Conservation (phyloP, 2,113 vertebrate genomes). For the Conger conger region DNA sequence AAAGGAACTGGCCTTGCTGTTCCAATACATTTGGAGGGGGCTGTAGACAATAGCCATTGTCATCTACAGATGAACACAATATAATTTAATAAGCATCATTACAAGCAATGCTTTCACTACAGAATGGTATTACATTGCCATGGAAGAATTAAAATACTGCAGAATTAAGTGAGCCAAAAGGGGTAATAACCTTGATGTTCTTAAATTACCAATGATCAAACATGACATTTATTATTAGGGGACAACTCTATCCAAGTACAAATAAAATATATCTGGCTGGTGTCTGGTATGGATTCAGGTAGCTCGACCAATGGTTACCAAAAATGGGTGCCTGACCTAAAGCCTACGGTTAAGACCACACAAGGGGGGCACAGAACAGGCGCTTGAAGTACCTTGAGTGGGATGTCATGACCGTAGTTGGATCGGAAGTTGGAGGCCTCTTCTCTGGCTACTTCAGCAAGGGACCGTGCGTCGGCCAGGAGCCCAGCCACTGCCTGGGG, state of each 20-base stretch:
- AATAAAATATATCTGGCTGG: no score
- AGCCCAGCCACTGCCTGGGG: conserved; percentile 90
- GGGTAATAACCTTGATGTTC: not conserved
- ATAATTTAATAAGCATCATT: not conserved
- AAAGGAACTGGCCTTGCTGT: no score
- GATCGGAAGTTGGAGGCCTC: conserved; percentile 96
- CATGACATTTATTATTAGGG: no score
- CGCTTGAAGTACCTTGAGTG: conserved; percentile 79
- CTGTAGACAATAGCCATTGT: not conserved
- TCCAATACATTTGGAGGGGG: no score
- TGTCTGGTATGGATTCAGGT: no score
- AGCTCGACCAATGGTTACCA: no score
- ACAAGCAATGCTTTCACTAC: not conserved
- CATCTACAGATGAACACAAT: not conserved
- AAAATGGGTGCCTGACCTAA: no score
- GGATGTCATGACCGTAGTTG: conserved; percentile 95
- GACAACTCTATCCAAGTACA: no score
- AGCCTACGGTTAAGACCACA: no score
- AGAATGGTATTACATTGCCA: not conserved
- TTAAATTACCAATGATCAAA: no score
- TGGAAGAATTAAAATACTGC: not conserved
- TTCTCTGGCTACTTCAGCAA: conserved; percentile 92
- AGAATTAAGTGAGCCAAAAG: not conserved
- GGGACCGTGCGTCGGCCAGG: conserved; percentile 90
- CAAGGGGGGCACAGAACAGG: not conserved